Evolutionary conservation across 2,113 vertebrate genomes (phyloP).

Genomic region (Notechis scutatus): DNA sequence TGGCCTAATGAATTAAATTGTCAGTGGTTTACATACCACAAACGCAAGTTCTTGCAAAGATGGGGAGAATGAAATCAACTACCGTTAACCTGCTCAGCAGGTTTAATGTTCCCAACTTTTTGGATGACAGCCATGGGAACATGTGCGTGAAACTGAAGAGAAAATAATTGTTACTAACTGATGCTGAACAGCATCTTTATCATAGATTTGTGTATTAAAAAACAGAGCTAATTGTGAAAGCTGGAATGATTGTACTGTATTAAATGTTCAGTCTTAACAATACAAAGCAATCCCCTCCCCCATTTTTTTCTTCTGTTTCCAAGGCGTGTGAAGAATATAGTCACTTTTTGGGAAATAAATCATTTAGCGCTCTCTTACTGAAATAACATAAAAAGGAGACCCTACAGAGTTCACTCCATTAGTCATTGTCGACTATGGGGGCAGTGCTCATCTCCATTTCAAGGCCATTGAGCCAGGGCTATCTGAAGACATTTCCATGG

Average conservation of each 20-base stretch:
- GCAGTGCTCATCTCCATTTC: neutral
- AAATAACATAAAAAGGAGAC: neutral
- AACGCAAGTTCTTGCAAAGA: conserved; percentile 48
- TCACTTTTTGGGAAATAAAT: neutral
- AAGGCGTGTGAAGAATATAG: neutral
- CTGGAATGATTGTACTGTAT: conserved; percentile 13
- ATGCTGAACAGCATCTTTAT: conserved; percentile 35
- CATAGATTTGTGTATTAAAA: conserved; percentile 41
- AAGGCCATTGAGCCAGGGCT: neutral
- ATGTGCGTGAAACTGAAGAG: conserved; percentile 38
- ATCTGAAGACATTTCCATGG: neutral
- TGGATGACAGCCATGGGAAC: conserved; percentile 54
- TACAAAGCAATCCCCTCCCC: neutral
- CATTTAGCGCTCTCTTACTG: neutral
- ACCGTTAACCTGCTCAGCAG: conserved; percentile 38
- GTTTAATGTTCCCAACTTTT: conserved; percentile 41
- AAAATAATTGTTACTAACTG: conserved; percentile 45
- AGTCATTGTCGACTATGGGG: neutral
- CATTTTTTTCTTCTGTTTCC: neutral
- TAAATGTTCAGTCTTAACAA: neutral
- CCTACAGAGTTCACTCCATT: neutral
- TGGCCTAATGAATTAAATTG: conserved; percentile 24
- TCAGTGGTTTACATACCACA: conserved; percentile 38
- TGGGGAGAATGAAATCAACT: conserved; percentile 13
- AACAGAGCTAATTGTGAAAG: conserved; percentile 30